Evolutionary conservation across 2,113 vertebrate species (phyloP).

Genomic region (Microcebus tavaratra): DNA sequence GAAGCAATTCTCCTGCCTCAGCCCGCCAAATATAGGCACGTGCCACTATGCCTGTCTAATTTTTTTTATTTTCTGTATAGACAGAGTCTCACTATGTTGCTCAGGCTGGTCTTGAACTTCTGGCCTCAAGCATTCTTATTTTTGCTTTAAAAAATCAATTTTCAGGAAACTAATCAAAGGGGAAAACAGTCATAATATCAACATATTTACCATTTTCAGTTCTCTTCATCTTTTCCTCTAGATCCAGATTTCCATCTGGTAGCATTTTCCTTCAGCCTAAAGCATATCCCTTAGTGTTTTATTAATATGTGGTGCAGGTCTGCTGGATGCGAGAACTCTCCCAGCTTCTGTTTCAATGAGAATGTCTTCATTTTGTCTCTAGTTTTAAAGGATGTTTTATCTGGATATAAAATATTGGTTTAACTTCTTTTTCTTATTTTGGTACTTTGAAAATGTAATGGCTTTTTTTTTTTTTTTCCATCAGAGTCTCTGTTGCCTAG

Average conservation of each 20-base stretch:
- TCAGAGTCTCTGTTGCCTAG: too few species aligned
- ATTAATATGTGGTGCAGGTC: neutral
- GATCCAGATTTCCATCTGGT: neutral
- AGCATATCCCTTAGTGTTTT: neutral
- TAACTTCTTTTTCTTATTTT: neutral
- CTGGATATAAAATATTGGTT: neutral
- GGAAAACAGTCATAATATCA: neutral
- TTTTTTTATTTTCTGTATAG: too few species aligned
- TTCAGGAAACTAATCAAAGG: neutral
- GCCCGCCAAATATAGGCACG: too few species aligned
- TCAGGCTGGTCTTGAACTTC: too few species aligned
- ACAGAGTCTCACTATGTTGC: too few species aligned
- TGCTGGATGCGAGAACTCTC: neutral
- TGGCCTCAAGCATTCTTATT: neutral
- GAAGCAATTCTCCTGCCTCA: too few species aligned
- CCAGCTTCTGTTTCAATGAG: neutral
- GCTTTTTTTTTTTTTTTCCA: too few species aligned
- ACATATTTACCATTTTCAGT: neutral
- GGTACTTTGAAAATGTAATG: neutral
- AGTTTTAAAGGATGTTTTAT: neutral
- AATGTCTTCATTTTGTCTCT: neutral
- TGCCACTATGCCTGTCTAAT: too few species aligned
- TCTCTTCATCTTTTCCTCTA: neutral
- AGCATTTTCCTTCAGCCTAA: constrained; percentile 1
- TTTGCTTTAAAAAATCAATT: constrained; percentile 4